Conservation (phyloP, 2,113 vertebrate genomes). For the Odocoileus virginianus region DNA sequence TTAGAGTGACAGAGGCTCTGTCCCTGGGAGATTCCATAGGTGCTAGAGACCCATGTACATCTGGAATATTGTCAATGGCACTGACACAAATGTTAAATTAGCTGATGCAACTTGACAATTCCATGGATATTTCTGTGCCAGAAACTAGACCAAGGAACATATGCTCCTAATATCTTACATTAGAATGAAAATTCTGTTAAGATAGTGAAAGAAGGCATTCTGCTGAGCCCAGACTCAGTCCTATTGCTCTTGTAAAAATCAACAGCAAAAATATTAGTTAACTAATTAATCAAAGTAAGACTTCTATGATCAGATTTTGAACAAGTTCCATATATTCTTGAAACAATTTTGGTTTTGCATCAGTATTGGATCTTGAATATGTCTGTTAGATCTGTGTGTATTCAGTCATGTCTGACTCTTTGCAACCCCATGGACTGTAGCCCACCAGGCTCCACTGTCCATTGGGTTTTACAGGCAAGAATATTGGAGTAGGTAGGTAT, state of each 20-base stretch:
- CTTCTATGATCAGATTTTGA: neutral
- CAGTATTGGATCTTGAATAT: neutral
- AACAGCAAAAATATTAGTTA: neutral
- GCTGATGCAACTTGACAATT: neutral
- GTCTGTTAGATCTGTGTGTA: neutral
- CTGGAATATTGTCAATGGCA: neutral
- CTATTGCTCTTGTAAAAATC: neutral
- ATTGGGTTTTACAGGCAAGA: neutral
- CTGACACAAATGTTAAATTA: too few relatives aligned
- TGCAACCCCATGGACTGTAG: neutral
- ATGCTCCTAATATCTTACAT: neutral
- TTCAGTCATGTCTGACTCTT: neutral
- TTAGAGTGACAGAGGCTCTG: neutral
- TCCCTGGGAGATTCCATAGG: rapidly evolving
- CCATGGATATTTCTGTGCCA: neutral
- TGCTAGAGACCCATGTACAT: neutral
- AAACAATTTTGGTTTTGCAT: neutral
- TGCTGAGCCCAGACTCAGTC: neutral
- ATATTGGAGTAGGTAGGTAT: neutral
- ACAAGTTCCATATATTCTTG: neutral
- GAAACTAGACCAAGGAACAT: neutral
- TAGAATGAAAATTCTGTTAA: neutral
- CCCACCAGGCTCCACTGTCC: neutral
- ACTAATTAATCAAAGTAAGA: neutral
- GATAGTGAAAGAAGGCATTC: neutral